These are phyloP conservation scores for Pyrgus malvae DNA, from an alignment of 2,888 invertebrate species.

Conservation along the genomic window DNA sequence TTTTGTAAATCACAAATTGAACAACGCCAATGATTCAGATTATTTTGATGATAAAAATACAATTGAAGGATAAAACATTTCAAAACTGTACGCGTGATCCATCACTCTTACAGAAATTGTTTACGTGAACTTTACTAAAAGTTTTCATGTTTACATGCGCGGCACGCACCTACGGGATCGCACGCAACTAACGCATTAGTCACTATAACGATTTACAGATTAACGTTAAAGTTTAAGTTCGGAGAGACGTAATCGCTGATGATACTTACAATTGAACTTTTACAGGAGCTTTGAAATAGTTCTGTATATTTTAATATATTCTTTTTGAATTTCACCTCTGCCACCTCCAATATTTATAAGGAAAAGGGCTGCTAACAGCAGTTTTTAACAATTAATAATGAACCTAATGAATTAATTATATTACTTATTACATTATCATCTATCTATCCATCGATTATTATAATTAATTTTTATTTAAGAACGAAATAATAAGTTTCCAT, in stretches of 20 bases:
- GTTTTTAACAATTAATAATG: too few species aligned
- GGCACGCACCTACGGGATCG: conserved; percentile 61
- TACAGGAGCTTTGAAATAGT: too few species aligned
- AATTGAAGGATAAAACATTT: conserved; percentile 5
- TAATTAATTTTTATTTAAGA: too few species aligned
- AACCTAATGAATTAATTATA: too few species aligned
- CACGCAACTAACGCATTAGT: conserved; percentile 28
- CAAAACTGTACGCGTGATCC: conserved; percentile 16
- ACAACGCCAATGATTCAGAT: neutral
- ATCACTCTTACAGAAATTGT: conserved; percentile 40
- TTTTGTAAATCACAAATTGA: neutral
- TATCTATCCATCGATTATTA: too few species aligned
- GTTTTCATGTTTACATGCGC: conserved; percentile 60
- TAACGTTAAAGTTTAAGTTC: conserved; percentile 35
- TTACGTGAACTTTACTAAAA: conserved; percentile 54
- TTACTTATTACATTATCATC: too few species aligned
- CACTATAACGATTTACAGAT: conserved; percentile 29
- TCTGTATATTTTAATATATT: too few species aligned
- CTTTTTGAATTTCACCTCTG: too few species aligned
- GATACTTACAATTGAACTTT: neutral
- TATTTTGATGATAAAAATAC: conserved; percentile 12
- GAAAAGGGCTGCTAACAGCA: too few species aligned
- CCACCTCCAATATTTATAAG: too few species aligned
- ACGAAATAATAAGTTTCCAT: too few species aligned
- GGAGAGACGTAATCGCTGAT: neutral